Evolutionary conservation across 2,797 vertebrate species (phyloP), one percentile per base, ranked within the genome.

Genomic region (Pangasius larnaudii): DNA sequence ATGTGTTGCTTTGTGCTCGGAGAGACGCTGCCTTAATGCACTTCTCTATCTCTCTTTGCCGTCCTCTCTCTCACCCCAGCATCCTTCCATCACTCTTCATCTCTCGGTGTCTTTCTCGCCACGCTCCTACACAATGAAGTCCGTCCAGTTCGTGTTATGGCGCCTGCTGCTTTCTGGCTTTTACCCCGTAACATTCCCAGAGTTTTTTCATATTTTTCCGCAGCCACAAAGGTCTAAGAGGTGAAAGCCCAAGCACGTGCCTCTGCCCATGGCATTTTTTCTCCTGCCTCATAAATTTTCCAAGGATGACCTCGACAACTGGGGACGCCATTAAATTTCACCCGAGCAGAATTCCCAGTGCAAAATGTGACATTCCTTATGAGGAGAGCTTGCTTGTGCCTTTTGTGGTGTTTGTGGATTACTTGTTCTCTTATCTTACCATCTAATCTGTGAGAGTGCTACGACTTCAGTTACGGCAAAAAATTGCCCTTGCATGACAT

Each of bases 201-300:
- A 71, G 65, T 49, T 59, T 22, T 74, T 75, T 53, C 83, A 82
- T 88, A 89, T 87, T 91, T 92, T 90, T 92, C 30, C 36, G 91
- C 87, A 87, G 88, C 92, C 89, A 39, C 14, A 80, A 61, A 85
- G 91, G 85, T 86, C 91, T 27, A 90, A 93, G 92, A 91, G 94
- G 94, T 93, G 94, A 95, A 74, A 75, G 89, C 88, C 42, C 91
- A 92, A 93, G 92, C 92, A 93, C 87, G 93, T 58, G 90, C 90
- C 93, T 89, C 82, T 85, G 86, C 94, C 92, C 90, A 91, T 94
- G 94, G 90, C 90, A 89, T 83, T 82, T 90, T 90, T 2, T 5
- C 39, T 8, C 30, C 85, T 46, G 87, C 82, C 83, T 49, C 80
- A 74, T 56, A 78, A 59, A 78, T 78, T 78, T 19, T 19, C 42